phyloP scores from a whole-genome alignment of 2,113 vertebrate genomes.

The Alouatta palliata region DNA sequence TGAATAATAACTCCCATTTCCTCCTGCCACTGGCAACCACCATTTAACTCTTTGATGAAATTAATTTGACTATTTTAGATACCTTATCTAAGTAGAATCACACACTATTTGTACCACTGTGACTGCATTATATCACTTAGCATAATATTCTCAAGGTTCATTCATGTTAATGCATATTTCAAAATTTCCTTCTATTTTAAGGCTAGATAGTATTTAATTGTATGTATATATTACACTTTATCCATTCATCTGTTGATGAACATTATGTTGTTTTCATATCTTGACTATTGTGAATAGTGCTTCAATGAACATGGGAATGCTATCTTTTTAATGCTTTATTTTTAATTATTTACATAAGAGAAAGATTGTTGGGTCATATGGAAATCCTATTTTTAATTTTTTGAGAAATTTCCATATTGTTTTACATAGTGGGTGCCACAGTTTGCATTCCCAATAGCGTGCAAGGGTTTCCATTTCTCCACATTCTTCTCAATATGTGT shows the following conservation, averaged over 20 bases:
- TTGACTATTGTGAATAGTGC: background rate
- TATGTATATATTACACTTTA: background rate
- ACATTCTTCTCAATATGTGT: no score
- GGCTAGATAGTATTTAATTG: background rate
- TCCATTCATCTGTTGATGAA: background rate
- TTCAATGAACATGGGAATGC: background rate
- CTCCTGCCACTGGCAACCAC: background rate
- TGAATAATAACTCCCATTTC: background rate
- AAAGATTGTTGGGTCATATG: background rate
- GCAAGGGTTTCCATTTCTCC: background rate
- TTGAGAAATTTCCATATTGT: background rate
- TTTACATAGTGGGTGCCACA: background rate
- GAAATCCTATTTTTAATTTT: background rate
- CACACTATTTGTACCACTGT: background rate
- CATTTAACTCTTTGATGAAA: background rate
- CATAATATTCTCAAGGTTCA: background rate
- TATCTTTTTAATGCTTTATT: background rate
- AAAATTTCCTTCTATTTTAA: background rate
- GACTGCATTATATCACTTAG: background rate
- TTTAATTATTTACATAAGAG: background rate
- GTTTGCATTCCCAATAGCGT: background rate
- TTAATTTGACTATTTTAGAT: background rate
- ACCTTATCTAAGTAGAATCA: background rate
- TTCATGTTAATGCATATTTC: background rate
- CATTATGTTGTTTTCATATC: background rate